Evolutionary conservation across 2,113 vertebrate species (phyloP), one percentile per base, ranked within the genome.

Genomic region (Mugil cephalus): DNA sequence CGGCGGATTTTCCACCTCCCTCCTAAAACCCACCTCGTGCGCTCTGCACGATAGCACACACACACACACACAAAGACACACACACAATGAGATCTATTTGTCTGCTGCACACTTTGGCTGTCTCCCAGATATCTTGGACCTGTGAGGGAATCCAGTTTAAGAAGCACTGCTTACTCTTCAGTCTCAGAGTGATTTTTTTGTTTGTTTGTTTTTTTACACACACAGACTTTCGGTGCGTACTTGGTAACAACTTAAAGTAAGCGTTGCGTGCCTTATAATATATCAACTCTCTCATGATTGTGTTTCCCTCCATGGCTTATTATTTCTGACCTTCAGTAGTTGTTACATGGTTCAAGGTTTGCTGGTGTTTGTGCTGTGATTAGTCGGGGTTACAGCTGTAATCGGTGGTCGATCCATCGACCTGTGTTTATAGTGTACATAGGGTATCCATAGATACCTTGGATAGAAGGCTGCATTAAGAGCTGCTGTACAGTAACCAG

Each of bases 1-100:
- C 70, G 24, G 1, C n/a, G 24, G 8, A 9, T 56, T 46, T 13
- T 35, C n/a, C 1, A 17, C 14, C 42, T 12, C n/a, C 7, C 4
- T 18, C 8, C 14, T 2, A 10, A 38, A 17, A 6, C n/a, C 45
- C 52, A 53, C 42, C 56, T 60, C 55, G 48, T 42, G 79, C 56
- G 68, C 69, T 69, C 46, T 17, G 56, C 52, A 68, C 60, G 53
- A 66, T 64, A 69, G 59, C 39, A 9, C 8, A 40, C 19, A 14
- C 52, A 38, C 24, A n/a, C 38, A 2, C 60, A 40, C 48, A 15
- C 53, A 39, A n/a, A 8, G 39, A 69, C 17, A n/a, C 54, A 17
- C 52, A 9, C 30, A 39, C 64, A 67, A 46, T 51, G 69, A 42
- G 50, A 11, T 18, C 80, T 55, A 54, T 45, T 48, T 56, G 4